Evolutionary conservation across 1,140 invertebrate species (phyloP), one percentile per base, ranked within the genome.

Genomic region (Diabrotica undecimpunctata): DNA sequence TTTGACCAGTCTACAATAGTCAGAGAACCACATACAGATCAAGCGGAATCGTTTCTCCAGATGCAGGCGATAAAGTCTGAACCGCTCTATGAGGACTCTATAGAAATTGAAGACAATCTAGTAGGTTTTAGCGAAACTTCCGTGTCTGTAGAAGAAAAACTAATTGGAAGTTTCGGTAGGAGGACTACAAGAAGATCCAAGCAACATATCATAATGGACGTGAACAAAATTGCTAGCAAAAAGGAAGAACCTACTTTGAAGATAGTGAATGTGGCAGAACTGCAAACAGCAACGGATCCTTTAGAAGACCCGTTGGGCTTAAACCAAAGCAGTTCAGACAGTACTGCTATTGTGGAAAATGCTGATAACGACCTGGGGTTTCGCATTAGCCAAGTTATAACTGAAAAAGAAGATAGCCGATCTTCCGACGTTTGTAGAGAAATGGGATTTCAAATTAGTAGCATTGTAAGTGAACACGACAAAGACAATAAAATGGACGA

Each of bases 21-120:
- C 8, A 46, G 66, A 6, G 67, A 68, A 36, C 63, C 66, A 6
- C 68, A 72, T 62, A 66, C 67, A 36, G 54, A 66, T 25, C 66
- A 70, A 67, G 57, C 65, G 51, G 63, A 69, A 57, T 59, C 68
- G 56, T 37, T 68, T 12, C 54, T 70, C 8, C 66, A 68, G 41
- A 25, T 25, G 25, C 25, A 68, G 6, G 70, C 71, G 52, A 75
- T 75, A 10, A 75, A 75, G 54, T 59, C 71, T 7, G 73, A 75
- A 67, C 73, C 73, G 7, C 37, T 72, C 5, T 64, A 69, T 35
- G 38, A 38, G 3, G 37, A 58, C 2, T 2, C 35, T 8, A 58
- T 53, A 5, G 70, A 71, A 12, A 61, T 73, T 12, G 70, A 72
- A 60, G 72, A 72, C n/a, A 66, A 68, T 56, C 10, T 70, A n/a